These are phyloP conservation scores for Calonectris borealis DNA, from an alignment of 2,113 vertebrate species.

Conservation along the genomic window DNA sequence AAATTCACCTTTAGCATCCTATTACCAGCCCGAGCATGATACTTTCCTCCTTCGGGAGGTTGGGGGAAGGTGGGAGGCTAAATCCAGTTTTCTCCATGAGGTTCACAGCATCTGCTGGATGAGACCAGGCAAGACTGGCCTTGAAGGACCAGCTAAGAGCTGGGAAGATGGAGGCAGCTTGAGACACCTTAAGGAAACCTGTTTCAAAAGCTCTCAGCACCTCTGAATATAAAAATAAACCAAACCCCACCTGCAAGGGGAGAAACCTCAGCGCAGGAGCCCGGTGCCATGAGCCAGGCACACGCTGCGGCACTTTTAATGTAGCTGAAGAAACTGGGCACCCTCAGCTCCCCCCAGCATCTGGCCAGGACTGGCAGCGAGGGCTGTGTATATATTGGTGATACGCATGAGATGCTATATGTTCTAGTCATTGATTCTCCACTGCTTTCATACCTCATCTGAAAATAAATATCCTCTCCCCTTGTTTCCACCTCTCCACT, in stretches of 20 bases:
- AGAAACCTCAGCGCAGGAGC: background rate
- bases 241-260: background rate
- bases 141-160: accelerated
- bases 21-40: accelerated
- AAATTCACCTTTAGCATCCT: background rate
- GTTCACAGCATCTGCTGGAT: background rate
- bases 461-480: slow-evolving; percentile 32
- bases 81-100: background rate
- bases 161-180: background rate
- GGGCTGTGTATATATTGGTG: background rate
- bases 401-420: background rate
- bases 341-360: background rate
- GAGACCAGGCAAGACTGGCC: background rate
- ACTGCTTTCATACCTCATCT: slow-evolving; percentile 21
- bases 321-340: background rate
- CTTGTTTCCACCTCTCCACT: slow-evolving; percentile 45
- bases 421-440: slow-evolving; percentile 2
- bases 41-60: background rate
- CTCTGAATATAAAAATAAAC: background rate
- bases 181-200: background rate
- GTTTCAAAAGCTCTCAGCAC: background rate
- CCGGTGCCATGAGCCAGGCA: background rate
- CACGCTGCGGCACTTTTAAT: accelerated
- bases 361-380: background rate
- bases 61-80: background rate